Evolutionary conservation across 2,113 vertebrate genomes (phyloP), one percentile per base, ranked within the genome.

Genomic region (Alexandromys fortis): DNA sequence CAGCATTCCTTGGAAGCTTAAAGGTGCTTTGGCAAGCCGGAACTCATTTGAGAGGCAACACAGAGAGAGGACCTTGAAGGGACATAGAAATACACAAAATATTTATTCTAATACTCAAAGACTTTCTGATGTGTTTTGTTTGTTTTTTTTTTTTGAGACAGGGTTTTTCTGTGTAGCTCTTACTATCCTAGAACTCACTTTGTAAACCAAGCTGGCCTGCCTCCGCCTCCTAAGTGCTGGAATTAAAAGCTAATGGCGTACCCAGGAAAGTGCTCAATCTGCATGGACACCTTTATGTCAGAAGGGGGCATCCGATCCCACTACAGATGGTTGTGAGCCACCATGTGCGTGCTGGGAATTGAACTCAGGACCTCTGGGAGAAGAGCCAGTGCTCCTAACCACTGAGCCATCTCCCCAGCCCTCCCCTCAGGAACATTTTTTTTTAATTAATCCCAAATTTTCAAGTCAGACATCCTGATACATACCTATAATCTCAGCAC

Each of bases 1-100:
- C 28, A 55, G 22, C 45, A 19, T 12, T 83, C 67, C 10, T 26
- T 45, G 30, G 70, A 88, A 79, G 86, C 49, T 5, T 12, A 38
- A 68, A 87, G 86, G 30, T 8, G 52, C 5, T 42, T 47, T 65
- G n/a, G 70, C 2, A 81, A 49, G 17, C 45, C 8, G 6, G 35
- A 90, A 92, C 14, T 14, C 35, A 8, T 63, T 85, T 58, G 70
- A 65, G 33, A 38, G 28, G 63, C 38, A 55, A n/a, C 35, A 33
- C 0, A 19, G 30, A 0, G 0, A 19, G 30, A 0, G 0, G 35
- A 26, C 21, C 9, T 24, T 0, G 0, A 55, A 0, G 0, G 14
- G 42, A 45, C 9, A n/a, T 52, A 70, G 1, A 70, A 16, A 70
- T 38, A 70, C 42, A 35, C 21, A 12, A 73, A 72, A 33, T 14